Evolutionary conservation across 2,797 vertebrate species (phyloP).

Genomic region (Bradypodion pumilum): DNA sequence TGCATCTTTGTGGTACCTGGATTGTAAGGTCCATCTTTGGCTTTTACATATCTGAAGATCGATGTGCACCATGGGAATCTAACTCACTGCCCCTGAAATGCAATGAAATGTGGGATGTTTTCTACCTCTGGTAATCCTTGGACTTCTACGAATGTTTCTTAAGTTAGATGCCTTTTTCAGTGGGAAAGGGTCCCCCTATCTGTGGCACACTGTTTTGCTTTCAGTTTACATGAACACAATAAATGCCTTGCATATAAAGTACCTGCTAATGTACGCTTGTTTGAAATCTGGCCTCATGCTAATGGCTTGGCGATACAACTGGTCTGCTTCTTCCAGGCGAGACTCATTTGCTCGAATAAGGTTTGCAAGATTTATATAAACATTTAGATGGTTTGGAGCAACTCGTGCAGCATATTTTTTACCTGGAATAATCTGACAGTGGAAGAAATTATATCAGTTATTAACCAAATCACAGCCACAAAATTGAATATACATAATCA

Average conservation of each 20-base stretch:
- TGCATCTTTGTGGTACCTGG: neutral
- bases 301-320: conserved; percentile 96
- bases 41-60: neutral
- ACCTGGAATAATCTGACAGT: conserved; percentile 91
- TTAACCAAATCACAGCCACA: neutral
- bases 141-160: neutral
- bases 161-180: neutral
- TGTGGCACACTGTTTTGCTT: neutral
- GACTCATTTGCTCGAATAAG: conserved; percentile 95
- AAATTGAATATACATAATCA: no score
- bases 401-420: conserved; percentile 98
- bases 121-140: neutral
- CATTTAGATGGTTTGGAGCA: conserved; percentile 97
- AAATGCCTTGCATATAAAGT: conserved; percentile 25
- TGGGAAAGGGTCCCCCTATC: neutral
- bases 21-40: neutral
- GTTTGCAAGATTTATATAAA: conserved; percentile 98
- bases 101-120: neutral
- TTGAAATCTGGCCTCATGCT: conserved; percentile 99
- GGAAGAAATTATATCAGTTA: conserved; percentile 23
- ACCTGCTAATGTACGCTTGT: conserved; percentile 98
- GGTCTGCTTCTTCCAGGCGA: conserved; percentile 95
- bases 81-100: neutral
- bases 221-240: neutral
- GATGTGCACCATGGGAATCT: neutral